These are phyloP conservation scores for Drosophila maculinotata DNA, from an alignment of 2,888 invertebrate genomes.

Conservation along the genomic window DNA sequence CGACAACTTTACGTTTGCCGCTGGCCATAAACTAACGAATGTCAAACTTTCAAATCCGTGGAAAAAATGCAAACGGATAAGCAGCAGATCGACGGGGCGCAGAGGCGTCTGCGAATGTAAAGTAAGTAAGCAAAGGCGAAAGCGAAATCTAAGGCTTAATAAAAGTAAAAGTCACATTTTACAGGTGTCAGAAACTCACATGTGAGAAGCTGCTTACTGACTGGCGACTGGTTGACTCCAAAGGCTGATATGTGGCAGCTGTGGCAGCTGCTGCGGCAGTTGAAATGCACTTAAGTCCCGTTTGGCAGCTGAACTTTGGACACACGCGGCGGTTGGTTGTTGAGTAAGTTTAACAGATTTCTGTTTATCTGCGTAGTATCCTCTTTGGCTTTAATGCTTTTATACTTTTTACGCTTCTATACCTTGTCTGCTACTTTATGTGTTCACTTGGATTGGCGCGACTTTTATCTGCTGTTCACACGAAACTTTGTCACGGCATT, in stretches of 20 bases:
- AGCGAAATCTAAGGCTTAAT: too few species aligned
- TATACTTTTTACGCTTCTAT: background rate
- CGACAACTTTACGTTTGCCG: conserved; percentile 46
- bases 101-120: background rate
- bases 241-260: conserved; percentile 14
- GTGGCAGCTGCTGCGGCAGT: conserved; percentile 2
- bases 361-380: conserved; percentile 35
- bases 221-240: conserved; percentile 2
- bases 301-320: conserved; percentile 22
- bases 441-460: conserved; percentile 29
- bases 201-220: conserved; percentile 25
- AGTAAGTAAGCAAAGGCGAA: conserved; percentile 6
- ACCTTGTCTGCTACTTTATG: background rate
- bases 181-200: conserved; percentile 64
- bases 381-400: conserved; percentile 12
- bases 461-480: conserved; percentile 46
- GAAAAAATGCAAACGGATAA: conserved; percentile 21
- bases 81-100: background rate
- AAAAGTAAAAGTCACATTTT: conserved; percentile 52
- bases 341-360: conserved; percentile 23
- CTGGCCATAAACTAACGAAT: conserved; percentile 60
- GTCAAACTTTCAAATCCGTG: conserved; percentile 59
- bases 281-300: conserved; percentile 26
- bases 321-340: background rate
- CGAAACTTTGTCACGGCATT: conserved; percentile 57